These are phyloP conservation scores for Tauraco erythrolophus DNA, from an alignment of 2,113 vertebrate genomes.

Conservation along the genomic window DNA sequence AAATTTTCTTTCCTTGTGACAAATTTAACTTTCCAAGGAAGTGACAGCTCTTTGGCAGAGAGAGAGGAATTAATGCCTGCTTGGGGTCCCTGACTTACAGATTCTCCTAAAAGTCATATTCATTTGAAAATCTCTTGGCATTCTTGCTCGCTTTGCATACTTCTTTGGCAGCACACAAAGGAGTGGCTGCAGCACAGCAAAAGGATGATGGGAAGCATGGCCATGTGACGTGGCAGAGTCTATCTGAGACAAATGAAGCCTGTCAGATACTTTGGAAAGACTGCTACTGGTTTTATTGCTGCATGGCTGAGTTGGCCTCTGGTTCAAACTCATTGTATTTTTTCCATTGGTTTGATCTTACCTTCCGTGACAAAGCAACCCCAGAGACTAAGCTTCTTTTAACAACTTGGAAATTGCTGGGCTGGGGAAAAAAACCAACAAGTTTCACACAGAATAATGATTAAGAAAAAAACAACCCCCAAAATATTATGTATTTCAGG, in stretches of 20 bases:
- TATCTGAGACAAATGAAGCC: conserved; percentile 77
- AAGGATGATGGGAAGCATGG: conserved; percentile 66
- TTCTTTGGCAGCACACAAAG: conserved; percentile 9
- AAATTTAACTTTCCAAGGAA: conserved; percentile 80
- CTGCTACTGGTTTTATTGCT: conserved; percentile 67
- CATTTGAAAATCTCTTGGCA: conserved; percentile 71
- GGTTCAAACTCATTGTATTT: conserved; percentile 75
- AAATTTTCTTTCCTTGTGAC: conserved; percentile 80
- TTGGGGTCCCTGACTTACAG: conserved; percentile 75
- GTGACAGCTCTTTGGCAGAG: conserved; percentile 80
- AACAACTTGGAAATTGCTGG: conserved; percentile 42
- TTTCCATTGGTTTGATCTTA: conserved; percentile 76
- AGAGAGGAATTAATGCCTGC: conserved; percentile 70
- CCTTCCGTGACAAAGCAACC: conserved; percentile 79
- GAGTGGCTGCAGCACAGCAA: conserved; percentile 37
- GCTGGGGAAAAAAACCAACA: neutral
- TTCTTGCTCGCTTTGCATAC: neutral
- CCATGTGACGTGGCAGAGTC: conserved; percentile 68
- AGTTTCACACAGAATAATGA: neutral
- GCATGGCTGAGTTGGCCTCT: conserved; percentile 66
- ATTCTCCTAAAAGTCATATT: conserved; percentile 72
- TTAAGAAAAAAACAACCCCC: neutral
- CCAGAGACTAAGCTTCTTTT: conserved; percentile 69
- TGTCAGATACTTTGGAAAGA: conserved; percentile 77
- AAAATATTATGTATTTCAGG: neutral